These are phyloP conservation scores for Amphipoea lucens DNA, from an alignment of 2,888 invertebrate species.

Conservation along the genomic window DNA sequence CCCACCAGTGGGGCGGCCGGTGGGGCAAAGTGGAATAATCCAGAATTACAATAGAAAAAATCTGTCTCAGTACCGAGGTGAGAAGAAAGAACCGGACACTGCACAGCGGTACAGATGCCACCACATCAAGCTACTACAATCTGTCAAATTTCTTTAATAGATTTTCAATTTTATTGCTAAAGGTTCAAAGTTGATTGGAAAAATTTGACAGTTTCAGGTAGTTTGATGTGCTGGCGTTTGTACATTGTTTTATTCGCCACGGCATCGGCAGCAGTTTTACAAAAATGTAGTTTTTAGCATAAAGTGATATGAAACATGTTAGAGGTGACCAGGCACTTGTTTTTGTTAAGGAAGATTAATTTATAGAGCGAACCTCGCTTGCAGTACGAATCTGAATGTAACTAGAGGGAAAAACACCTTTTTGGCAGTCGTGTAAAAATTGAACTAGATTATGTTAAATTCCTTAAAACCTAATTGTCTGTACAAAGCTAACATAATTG, in stretches of 20 bases:
- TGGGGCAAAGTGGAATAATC: no score
- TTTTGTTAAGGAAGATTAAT: not conserved
- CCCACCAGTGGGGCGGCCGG: no score
- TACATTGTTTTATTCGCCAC: not conserved
- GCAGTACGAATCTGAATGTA: slow-evolving; percentile 3
- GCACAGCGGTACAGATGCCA: not conserved
- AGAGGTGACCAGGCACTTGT: not conserved
- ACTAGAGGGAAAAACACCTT: not conserved
- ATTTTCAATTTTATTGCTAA: no score
- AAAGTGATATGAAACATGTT: not conserved
- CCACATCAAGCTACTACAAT: no score
- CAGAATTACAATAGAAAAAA: not conserved
- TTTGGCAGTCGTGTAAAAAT: not conserved
- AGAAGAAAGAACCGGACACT: not conserved
- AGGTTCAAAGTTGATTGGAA: no score
- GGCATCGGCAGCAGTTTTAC: not conserved
- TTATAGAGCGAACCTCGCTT: not conserved
- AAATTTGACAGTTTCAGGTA: no score
- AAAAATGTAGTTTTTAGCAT: not conserved
- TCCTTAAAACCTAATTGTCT: not conserved
- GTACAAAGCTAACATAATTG: not conserved
- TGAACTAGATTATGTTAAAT: not conserved
- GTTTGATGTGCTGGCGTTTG: no score
- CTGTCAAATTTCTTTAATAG: no score
- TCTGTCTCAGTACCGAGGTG: not conserved